Conservation (phyloP, 2,113 vertebrate genomes). For the Vulpes lagopus region DNA sequence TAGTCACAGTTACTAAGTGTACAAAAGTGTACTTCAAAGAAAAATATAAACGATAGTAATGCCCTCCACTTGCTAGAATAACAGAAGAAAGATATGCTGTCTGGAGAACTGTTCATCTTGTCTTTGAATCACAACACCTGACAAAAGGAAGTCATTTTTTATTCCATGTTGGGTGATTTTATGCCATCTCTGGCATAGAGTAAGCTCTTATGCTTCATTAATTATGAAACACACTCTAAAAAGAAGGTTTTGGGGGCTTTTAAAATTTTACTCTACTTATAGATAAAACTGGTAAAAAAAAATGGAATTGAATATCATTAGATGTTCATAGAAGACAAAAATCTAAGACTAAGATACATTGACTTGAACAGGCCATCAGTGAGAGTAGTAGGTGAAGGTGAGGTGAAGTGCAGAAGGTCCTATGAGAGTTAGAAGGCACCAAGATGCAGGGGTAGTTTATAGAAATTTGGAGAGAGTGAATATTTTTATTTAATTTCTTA, state of each 20-base stretch:
- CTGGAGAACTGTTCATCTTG: background rate
- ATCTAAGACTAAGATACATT: background rate
- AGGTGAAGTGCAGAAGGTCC: background rate
- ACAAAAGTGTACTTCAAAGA: background rate
- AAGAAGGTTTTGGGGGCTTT: background rate
- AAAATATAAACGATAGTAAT: background rate
- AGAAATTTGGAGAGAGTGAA: background rate
- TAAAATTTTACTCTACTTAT: background rate
- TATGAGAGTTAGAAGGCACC: background rate
- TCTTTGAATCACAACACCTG: background rate
- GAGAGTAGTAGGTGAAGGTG: background rate
- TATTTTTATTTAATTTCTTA: constrained; percentile 48
- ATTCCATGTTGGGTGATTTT: background rate
- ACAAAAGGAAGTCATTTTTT: constrained; percentile 40
- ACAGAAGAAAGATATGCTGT: background rate
- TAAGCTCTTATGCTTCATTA: background rate
- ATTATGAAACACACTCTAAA: background rate
- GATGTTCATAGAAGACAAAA: background rate
- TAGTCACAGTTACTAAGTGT: background rate
- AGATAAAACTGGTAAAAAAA: background rate
- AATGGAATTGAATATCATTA: background rate
- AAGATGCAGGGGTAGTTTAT: background rate
- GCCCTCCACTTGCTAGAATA: background rate
- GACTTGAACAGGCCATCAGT: background rate
- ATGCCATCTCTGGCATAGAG: background rate